Percentiles rank a stretch among this genome's conserved stretches.
phyloP scores from a whole-genome alignment of 2,113 vertebrate species.

The Rhizomys pruinosus region DNA sequence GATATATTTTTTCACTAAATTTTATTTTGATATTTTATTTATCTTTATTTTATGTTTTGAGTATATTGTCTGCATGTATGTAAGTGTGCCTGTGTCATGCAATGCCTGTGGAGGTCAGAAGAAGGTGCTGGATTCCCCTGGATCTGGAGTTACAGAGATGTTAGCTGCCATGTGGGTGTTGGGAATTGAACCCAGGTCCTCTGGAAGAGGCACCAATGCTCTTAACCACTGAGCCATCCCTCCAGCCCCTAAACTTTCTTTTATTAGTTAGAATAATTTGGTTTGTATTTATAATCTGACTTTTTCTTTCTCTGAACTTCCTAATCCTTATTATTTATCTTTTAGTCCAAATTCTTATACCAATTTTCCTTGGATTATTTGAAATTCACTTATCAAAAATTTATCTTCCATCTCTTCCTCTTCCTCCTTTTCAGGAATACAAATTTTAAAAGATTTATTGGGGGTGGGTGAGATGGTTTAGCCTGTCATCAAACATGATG shows the following conservation, averaged over 20 bases:
- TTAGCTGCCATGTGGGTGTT: too few species aligned
- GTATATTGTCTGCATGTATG: too few species aligned
- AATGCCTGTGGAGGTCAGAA: too few species aligned
- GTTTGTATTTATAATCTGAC: slow-evolving; percentile 46
- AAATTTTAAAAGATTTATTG: background rate
- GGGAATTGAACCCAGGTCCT: too few species aligned
- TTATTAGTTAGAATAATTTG: slow-evolving; percentile 14
- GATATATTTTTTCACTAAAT: background rate
- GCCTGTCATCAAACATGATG: background rate
- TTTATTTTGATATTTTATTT: too few species aligned
- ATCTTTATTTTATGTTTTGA: too few species aligned
- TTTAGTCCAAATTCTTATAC: background rate
- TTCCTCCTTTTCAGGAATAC: background rate
- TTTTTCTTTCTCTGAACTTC: background rate
- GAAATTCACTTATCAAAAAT: slow-evolving; percentile 22
- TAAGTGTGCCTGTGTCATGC: too few species aligned
- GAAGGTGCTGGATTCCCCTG: too few species aligned
- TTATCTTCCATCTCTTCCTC: background rate
- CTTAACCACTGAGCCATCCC: too few species aligned
- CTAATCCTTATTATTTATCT: slow-evolving; percentile 30
- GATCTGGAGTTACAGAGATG: too few species aligned
- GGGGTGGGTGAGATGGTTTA: background rate
- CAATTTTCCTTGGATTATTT: slow-evolving; percentile 44
- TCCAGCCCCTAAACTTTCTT: slow-evolving; percentile 2
- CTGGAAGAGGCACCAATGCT: too few species aligned